Conservation (phyloP, 2,888 invertebrate species). For the Vandiemenella viatica region DNA sequence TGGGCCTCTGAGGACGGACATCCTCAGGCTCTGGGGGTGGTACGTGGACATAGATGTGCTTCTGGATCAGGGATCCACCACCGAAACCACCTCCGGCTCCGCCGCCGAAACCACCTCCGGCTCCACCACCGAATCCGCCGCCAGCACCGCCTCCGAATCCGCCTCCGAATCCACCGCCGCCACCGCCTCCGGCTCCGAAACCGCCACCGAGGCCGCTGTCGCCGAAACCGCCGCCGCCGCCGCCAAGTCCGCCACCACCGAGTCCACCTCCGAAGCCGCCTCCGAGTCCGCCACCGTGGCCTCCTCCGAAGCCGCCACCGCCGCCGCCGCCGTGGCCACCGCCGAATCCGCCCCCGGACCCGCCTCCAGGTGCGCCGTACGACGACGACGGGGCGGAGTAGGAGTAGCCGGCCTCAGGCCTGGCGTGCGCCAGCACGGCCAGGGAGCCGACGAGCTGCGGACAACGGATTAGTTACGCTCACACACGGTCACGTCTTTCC, state of each 20-base stretch:
- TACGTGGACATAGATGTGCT: conserved; percentile 81
- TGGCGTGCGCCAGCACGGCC: conserved; percentile 19
- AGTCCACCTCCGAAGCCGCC: conserved; percentile 8
- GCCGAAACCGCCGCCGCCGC: conserved; percentile 4
- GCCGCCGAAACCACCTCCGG: conserved; percentile 9
- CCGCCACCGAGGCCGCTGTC: conserved; percentile 8
- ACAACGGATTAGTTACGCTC: not conserved
- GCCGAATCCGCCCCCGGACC: conserved; percentile 21
- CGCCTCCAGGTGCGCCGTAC: conserved; percentile 19
- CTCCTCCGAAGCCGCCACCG: conserved; percentile 21
- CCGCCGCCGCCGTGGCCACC: conserved; percentile 26
- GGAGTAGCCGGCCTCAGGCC: conserved; percentile 17
- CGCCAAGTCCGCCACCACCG: conserved; percentile 5
- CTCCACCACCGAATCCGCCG: conserved; percentile 9
- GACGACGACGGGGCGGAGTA: conserved; percentile 12
- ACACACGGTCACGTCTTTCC: too few relatives aligned
- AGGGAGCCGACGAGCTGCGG: conserved; percentile 20
- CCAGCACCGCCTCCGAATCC: conserved; percentile 12
- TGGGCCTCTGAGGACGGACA: conserved; percentile 44
- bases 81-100: conserved; percentile 8
- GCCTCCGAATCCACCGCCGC: conserved; percentile 18
- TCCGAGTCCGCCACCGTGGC: conserved; percentile 18
- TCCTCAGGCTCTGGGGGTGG: conserved; percentile 69
- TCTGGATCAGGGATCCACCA: conserved; percentile 44
- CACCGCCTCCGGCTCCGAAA: conserved; percentile 18